Evolutionary conservation across 2,888 invertebrate species (phyloP).

Genomic region (Hesperia comma): DNA sequence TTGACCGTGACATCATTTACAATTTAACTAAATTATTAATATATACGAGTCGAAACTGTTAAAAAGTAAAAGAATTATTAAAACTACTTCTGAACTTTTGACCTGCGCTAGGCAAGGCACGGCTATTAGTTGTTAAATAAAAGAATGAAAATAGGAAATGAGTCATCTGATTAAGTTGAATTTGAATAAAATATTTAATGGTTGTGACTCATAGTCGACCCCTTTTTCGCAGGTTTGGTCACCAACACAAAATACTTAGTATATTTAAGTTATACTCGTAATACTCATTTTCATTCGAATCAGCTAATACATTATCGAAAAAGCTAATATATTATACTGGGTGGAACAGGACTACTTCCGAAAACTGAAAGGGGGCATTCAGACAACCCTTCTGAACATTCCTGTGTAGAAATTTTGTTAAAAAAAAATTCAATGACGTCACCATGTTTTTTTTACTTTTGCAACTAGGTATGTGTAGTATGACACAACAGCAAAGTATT

Average conservation of each 20-base stretch:
- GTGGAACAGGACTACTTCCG: too few species aligned
- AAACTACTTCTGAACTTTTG: conserved; percentile 76
- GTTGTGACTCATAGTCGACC: conserved; percentile 42
- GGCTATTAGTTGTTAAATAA: conserved; percentile 48
- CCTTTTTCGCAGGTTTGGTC: conserved; percentile 27
- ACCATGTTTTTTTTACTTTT: too few species aligned
- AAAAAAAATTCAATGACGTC: too few species aligned
- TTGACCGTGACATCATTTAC: conserved; percentile 75
- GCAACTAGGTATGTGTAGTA: too few species aligned
- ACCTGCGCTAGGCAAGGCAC: conserved; percentile 69
- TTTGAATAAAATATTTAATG: conserved; percentile 2
- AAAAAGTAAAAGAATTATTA: conserved; percentile 75
- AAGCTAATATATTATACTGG: too few species aligned
- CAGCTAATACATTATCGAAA: too few species aligned
- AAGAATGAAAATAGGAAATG: conserved; percentile 55
- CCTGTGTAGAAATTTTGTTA: too few species aligned
- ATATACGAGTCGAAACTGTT: conserved; percentile 57
- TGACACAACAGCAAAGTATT: too few species aligned
- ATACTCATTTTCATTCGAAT: too few species aligned
- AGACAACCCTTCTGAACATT: too few species aligned
- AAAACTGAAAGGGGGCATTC: too few species aligned
- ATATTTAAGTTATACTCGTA: too few species aligned
- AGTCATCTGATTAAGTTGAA: conserved; percentile 57
- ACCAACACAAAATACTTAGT: background rate
- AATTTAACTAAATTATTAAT: conserved; percentile 60